Conservation (phyloP, 2,888 invertebrate species). For the Amphimallon solstitiale region DNA sequence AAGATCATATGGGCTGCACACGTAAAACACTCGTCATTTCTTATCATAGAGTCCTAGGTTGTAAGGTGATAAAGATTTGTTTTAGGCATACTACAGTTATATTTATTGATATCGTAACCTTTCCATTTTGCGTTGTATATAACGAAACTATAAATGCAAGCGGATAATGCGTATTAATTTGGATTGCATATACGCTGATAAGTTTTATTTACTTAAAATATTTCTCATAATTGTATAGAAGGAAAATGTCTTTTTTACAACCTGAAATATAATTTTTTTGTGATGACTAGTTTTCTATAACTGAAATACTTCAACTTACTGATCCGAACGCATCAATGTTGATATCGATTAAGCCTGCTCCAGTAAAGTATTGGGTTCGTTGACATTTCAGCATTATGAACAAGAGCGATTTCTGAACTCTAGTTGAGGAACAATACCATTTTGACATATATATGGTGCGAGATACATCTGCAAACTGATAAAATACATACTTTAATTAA, state of each 20-base stretch:
- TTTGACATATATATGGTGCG: slow-evolving; percentile 19
- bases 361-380: slow-evolving; percentile 15
- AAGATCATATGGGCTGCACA: no score
- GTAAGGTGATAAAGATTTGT: no score
- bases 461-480: neutral
- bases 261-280: neutral
- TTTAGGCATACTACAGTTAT: no score
- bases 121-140: no score
- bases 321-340: slow-evolving; percentile 14
- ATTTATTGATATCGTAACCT: no score
- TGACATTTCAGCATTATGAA: slow-evolving; percentile 21
- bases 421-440: slow-evolving; percentile 24
- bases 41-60: no score
- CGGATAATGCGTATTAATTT: no score
- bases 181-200: no score
- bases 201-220: neutral
- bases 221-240: slow-evolving; percentile 1
- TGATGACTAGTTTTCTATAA: neutral
- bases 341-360: slow-evolving; percentile 23
- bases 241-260: neutral
- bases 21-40: no score
- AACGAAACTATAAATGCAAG: no score
- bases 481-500: no score
- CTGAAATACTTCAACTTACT: neutral
- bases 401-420: slow-evolving; percentile 9